Evolutionary conservation across 2,888 invertebrate species (phyloP).

Genomic region (Drosophila falleni): DNA sequence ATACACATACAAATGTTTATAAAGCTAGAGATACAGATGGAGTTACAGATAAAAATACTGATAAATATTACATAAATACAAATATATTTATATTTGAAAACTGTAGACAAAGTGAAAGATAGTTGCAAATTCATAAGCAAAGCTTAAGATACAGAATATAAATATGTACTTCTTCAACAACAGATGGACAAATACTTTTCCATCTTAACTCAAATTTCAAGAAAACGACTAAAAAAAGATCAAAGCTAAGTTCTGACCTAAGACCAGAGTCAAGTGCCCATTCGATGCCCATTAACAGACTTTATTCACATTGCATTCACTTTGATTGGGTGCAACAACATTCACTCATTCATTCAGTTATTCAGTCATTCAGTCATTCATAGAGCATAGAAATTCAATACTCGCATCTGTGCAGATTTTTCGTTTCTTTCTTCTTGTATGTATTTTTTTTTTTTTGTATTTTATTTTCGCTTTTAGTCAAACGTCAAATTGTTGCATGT

Average conservation of each 20-base stretch:
- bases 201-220: background rate
- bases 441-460: slow-evolving; percentile 1
- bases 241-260: slow-evolving; percentile 48
- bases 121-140: no score
- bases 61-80: background rate
- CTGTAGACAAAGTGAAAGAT: background rate
- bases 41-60: background rate
- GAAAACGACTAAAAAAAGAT: slow-evolving; percentile 19
- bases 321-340: slow-evolving; percentile 49
- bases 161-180: background rate
- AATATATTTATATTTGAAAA: background rate
- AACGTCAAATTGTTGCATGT: slow-evolving; percentile 79
- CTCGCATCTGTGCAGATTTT: slow-evolving; percentile 72
- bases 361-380: background rate
- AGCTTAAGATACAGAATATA: background rate
- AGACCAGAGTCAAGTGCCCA: slow-evolving; percentile 35
- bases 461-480: slow-evolving; percentile 51
- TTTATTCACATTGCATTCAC: slow-evolving; percentile 39
- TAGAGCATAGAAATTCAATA: slow-evolving; percentile 22
- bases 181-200: slow-evolving; percentile 2
- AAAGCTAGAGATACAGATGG: background rate
- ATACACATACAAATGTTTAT: no score
- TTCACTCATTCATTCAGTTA: slow-evolving; percentile 9
- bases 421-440: slow-evolving; percentile 2
- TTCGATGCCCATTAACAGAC: slow-evolving; percentile 45